Evolutionary conservation across 2,113 vertebrate genomes (phyloP).

Genomic region (Lampris megalopsis): DNA sequence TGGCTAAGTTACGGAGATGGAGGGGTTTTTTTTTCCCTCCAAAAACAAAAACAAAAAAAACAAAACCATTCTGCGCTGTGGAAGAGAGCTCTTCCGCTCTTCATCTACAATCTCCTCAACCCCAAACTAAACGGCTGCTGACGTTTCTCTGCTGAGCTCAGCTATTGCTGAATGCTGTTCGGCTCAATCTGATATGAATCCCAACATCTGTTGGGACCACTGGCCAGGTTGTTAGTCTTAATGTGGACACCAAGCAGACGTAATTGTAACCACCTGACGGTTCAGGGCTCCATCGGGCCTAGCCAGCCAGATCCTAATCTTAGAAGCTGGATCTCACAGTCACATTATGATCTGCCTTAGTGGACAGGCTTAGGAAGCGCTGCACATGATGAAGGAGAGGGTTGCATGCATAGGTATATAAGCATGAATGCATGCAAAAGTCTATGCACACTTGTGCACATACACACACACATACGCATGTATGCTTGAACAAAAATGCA

Average conservation of each 20-base stretch:
- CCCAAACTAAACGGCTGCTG: too few species aligned
- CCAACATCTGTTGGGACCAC: slow-evolving; percentile 30
- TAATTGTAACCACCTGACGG: slow-evolving; percentile 43
- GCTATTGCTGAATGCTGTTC: slow-evolving; percentile 25
- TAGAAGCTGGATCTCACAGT: background rate
- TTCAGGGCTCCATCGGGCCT: background rate
- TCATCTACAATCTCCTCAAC: too few species aligned
- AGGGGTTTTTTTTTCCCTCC: background rate
- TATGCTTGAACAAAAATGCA: background rate
- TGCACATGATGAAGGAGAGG: background rate
- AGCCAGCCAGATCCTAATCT: slow-evolving; percentile 14
- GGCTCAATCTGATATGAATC: background rate
- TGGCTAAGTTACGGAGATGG: too few species aligned
- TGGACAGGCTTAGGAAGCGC: background rate
- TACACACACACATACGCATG: background rate
- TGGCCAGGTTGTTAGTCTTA: slow-evolving; percentile 11
- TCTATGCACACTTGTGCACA: background rate
- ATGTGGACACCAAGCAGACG: background rate
- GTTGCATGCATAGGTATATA: background rate
- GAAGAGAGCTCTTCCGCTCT: background rate
- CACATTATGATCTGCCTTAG: background rate
- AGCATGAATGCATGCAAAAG: background rate
- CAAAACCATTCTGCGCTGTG: too few species aligned
- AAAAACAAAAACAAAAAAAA: background rate
- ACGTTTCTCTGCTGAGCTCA: background rate